Conservation (phyloP, 2,113 vertebrate species). For the Trochalopteron elliotii region DNA sequence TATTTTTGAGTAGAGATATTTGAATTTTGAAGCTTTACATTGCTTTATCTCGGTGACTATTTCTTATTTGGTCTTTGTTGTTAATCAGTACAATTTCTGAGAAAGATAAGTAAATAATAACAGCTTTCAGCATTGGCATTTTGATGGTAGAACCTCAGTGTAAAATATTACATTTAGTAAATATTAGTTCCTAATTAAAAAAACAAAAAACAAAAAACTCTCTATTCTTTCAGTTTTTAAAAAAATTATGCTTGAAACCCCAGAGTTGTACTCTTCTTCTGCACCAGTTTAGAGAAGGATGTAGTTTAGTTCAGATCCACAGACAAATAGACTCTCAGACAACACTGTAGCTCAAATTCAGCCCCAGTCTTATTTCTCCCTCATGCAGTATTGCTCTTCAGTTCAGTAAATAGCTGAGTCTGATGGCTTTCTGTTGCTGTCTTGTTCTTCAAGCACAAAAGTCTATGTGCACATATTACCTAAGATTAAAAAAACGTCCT, state of each 20-base stretch:
- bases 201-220: neutral
- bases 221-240: neutral
- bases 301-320: neutral
- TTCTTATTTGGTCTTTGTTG: neutral
- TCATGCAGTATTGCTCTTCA: neutral
- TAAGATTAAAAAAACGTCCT: constrained; percentile 1
- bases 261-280: neutral
- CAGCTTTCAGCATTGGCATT: neutral
- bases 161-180: neutral
- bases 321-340: neutral
- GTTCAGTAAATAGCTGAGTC: neutral
- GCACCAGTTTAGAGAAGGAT: neutral
- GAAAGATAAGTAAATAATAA: neutral
- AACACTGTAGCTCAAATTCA: neutral
- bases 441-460: neutral
- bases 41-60: neutral
- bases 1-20: neutral
- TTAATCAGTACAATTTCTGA: neutral
- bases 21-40: neutral
- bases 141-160: neutral
- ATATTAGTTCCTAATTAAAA: neutral
- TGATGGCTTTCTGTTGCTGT: neutral
- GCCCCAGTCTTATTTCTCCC: rapidly evolving
- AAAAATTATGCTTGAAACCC: neutral
- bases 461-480: neutral